A percentile compares a stretch with the other conserved stretches of the same genome.
Conservation (phyloP, 2,113 vertebrate genomes). For the Heterocephalus glaber region DNA sequence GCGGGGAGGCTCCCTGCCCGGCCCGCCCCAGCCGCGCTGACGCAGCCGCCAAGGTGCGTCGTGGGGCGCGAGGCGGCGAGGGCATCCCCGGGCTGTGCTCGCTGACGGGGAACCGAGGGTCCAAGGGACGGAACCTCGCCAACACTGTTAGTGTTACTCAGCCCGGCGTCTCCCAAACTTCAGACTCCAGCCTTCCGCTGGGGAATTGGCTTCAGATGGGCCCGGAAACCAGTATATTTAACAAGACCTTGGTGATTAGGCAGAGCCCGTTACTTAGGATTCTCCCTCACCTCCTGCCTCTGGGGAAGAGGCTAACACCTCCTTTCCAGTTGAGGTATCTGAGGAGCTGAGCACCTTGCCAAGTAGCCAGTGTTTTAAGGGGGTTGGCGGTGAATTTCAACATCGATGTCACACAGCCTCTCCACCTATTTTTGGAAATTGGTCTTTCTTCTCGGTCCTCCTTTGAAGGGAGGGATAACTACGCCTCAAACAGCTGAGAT, state of each 20-base stretch:
- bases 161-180: constrained; percentile 45
- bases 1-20: not conserved
- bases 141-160: not conserved
- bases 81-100: not conserved
- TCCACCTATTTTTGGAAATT: not conserved
- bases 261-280: not conserved
- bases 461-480: no score
- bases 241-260: accelerated
- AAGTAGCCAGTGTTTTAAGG: not conserved
- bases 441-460: not conserved
- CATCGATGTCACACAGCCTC: not conserved
- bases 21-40: no score
- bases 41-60: not conserved
- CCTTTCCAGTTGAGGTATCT: not conserved
- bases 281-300: not conserved
- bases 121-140: not conserved
- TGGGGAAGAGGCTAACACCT: not conserved
- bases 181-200: not conserved
- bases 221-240: not conserved
- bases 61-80: not conserved
- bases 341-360: not conserved
- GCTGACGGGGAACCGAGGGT: accelerated
- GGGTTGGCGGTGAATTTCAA: not conserved
- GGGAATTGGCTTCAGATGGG: not conserved
- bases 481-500: not conserved